Evolutionary conservation across 2,113 vertebrate genomes (phyloP).

Genomic region (Cyprinodon tularosa): DNA sequence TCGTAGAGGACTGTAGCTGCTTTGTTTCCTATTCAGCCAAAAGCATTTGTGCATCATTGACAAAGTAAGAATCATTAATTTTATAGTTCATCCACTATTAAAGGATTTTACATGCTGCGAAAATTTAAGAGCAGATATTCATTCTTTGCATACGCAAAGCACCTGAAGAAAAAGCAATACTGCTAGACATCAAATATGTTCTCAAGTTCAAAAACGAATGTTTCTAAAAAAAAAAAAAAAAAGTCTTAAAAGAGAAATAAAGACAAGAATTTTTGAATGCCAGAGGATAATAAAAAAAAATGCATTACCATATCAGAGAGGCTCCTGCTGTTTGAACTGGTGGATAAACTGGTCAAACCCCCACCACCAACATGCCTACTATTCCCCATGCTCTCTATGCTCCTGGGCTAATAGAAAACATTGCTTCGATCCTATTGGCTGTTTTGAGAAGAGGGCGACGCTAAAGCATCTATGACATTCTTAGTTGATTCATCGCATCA

Average conservation of each 20-base stretch:
- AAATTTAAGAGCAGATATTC: not conserved
- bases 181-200: slow-evolving; percentile 20
- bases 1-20: not conserved
- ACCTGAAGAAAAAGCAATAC: not conserved
- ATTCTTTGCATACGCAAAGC: slow-evolving; percentile 14
- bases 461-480: slow-evolving; percentile 48
- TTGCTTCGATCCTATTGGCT: slow-evolving; percentile 71
- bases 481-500: slow-evolving; percentile 49
- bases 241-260: too few relatives aligned
- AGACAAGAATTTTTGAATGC: not conserved
- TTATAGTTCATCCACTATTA: slow-evolving; percentile 28
- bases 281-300: not conserved
- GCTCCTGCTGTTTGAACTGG: slow-evolving; percentile 20
- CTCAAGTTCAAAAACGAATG: not conserved
- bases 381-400: slow-evolving; percentile 58
- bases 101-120: not conserved
- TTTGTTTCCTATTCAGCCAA: not conserved
- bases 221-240: not conserved
- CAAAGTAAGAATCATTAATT: slow-evolving; percentile 15
- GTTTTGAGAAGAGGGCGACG: slow-evolving; percentile 69
- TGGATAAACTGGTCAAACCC: slow-evolving; percentile 50
- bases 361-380: slow-evolving; percentile 61
- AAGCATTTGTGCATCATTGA: not conserved
- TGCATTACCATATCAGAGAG: slow-evolving; percentile 59
- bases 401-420: slow-evolving; percentile 30